Percentiles rank a stretch among this genome's conserved stretches.
Evolutionary conservation across 2,797 vertebrate species (phyloP).

Genomic region (Sciaenops ocellatus): DNA sequence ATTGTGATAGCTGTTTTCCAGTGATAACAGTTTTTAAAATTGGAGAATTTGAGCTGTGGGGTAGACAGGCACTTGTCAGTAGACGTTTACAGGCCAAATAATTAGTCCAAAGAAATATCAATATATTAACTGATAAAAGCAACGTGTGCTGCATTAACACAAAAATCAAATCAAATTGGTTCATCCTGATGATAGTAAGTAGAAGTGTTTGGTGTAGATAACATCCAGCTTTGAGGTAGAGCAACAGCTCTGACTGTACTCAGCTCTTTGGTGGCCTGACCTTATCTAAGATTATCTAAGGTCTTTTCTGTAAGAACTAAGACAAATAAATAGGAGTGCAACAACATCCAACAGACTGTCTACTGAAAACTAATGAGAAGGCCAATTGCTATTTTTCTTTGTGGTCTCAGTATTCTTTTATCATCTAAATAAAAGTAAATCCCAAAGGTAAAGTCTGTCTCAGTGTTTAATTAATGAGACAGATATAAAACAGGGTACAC

Average conservation of each 20-base stretch:
- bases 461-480: conserved; percentile 26
- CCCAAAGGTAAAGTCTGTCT: conserved; percentile 14
- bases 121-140: not conserved
- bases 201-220: conserved; percentile 16
- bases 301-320: conserved; percentile 54
- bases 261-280: conserved; percentile 40
- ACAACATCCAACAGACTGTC: conserved; percentile 5
- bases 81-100: not conserved
- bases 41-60: not conserved
- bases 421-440: conserved; percentile 31
- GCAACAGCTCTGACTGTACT: conserved; percentile 15
- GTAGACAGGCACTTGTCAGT: not conserved
- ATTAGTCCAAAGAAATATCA: not conserved
- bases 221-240: conserved; percentile 18
- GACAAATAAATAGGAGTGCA: conserved; percentile 50
- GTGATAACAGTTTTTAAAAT: not conserved
- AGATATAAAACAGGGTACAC: not conserved
- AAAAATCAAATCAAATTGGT: not conserved
- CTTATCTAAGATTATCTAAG: conserved; percentile 49
- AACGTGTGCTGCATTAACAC: not conserved
- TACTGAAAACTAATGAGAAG: not conserved
- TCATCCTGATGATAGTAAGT: not conserved
- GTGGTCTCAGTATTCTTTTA: conserved; percentile 5
- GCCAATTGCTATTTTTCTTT: conserved; percentile 3
- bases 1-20: no score